A percentile compares a stretch with the other conserved stretches of the same genome.
Evolutionary conservation across 2,888 invertebrate species (phyloP).

Genomic region (Pterostichus madidus): DNA sequence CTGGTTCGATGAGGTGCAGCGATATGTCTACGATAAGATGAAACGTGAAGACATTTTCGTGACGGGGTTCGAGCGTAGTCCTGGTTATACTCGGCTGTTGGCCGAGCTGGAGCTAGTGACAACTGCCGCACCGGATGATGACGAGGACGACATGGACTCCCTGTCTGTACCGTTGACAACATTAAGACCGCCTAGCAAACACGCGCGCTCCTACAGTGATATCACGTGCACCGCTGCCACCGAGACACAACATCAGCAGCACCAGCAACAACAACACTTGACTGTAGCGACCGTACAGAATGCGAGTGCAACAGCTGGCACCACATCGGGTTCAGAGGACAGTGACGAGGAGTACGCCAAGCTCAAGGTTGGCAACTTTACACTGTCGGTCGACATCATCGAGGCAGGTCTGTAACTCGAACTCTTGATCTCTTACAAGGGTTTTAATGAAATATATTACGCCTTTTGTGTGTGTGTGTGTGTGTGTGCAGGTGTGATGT

Average conservation of each 20-base stretch:
- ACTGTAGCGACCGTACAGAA: too few relatives aligned
- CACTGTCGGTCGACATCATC: slow-evolving; percentile 81
- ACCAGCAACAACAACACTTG: too few relatives aligned
- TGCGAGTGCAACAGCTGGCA: too few relatives aligned
- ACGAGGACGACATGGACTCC: background rate
- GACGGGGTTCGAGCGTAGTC: slow-evolving; percentile 83
- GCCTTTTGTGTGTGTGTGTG: too few relatives aligned
- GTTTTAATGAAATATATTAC: too few relatives aligned
- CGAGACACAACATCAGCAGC: background rate
- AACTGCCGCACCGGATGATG: background rate
- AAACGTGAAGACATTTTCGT: slow-evolving; percentile 71
- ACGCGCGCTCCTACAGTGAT: slow-evolving; percentile 76
- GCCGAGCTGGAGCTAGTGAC: slow-evolving; percentile 80
- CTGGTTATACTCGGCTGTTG: slow-evolving; percentile 84
- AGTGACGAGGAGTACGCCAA: slow-evolving; percentile 62
- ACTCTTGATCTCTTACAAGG: too few relatives aligned
- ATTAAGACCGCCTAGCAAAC: slow-evolving; percentile 70
- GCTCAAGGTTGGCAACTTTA: slow-evolving; percentile 74
- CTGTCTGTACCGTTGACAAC: background rate
- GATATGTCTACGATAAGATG: background rate
- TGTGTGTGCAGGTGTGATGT: slow-evolving; percentile 82
- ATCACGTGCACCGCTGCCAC: slow-evolving; percentile 71
- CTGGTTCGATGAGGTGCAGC: slow-evolving; percentile 11
- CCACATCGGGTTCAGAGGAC: too few relatives aligned
- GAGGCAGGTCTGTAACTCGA: slow-evolving; percentile 80